Evolutionary conservation across 2,797 vertebrate species (phyloP).

Genomic region (Heterohyrax brucei): DNA sequence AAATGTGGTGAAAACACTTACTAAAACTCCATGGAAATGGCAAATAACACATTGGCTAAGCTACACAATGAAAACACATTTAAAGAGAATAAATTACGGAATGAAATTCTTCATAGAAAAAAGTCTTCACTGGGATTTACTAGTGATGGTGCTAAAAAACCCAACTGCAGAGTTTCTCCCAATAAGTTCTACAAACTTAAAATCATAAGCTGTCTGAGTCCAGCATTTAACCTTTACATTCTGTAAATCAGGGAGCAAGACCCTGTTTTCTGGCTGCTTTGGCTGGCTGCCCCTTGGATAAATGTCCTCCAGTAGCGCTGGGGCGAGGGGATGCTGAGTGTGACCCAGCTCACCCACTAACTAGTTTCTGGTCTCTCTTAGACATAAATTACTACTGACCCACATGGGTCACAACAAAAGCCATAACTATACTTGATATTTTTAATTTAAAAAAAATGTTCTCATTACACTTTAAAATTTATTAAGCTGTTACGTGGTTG

Average conservation of each 20-base stretch:
- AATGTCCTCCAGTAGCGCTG: rapidly evolving
- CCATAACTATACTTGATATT: constrained; percentile 70
- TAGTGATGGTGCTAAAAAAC: constrained; percentile 56
- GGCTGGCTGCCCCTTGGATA: neutral
- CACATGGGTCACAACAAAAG: constrained; percentile 75
- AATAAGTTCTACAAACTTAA: neutral
- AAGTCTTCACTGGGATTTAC: constrained; percentile 69
- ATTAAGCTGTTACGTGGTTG: constrained; percentile 78
- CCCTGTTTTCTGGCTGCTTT: neutral
- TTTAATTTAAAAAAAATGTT: constrained; percentile 82
- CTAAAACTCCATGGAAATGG: constrained; percentile 73
- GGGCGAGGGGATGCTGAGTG: neutral
- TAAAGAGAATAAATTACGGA: constrained; percentile 71
- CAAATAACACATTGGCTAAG: constrained; percentile 75
- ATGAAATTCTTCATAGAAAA: constrained; percentile 73
- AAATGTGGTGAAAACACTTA: constrained; percentile 78
- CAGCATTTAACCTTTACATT: rapidly evolving
- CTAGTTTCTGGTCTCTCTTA: constrained; percentile 10
- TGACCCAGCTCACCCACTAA: neutral
- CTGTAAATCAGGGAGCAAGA: constrained; percentile 6
- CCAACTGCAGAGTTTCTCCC: neutral
- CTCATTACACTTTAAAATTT: constrained; percentile 77
- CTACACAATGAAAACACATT: constrained; percentile 76
- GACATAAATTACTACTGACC: constrained; percentile 48
- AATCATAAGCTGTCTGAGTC: rapidly evolving